phyloP scores from a whole-genome alignment of 2,888 invertebrate species.

The Stratiomys singularior region DNA sequence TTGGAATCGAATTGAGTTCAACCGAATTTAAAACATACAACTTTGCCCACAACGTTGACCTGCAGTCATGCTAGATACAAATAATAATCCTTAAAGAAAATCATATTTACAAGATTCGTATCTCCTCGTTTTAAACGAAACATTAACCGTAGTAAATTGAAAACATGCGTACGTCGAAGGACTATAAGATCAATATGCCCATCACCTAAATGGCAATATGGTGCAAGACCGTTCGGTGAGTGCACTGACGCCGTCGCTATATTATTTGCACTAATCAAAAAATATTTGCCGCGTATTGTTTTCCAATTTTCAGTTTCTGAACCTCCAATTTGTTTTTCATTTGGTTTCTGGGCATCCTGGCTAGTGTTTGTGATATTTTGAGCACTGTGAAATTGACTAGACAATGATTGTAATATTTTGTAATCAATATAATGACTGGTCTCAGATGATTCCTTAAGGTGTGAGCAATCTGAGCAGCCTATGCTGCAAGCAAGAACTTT shows the following conservation, averaged over 20 bases:
- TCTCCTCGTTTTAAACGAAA: constrained; percentile 71
- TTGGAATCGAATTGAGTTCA: too few species aligned
- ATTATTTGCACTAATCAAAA: constrained; percentile 81
- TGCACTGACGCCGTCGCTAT: constrained; percentile 80
- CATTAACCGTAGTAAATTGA: constrained; percentile 77
- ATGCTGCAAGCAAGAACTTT: background rate
- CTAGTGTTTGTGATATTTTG: background rate
- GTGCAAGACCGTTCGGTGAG: constrained; percentile 81
- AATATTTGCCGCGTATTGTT: constrained; percentile 76
- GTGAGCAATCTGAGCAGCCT: background rate
- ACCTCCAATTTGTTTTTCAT: background rate
- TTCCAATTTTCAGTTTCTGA: constrained; percentile 65
- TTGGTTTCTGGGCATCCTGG: too few species aligned
- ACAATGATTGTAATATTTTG: constrained; percentile 27
- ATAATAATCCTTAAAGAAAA: background rate
- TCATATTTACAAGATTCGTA: constrained; percentile 71
- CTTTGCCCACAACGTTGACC: too few species aligned
- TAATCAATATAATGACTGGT: constrained; percentile 46
- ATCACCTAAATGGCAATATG: constrained; percentile 81
- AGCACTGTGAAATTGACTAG: background rate
- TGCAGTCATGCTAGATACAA: too few species aligned
- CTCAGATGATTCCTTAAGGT: background rate
- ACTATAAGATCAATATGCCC: constrained; percentile 82
- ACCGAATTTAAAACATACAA: too few species aligned
- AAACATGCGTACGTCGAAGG: constrained; percentile 76